Percentiles rank a stretch among this genome's conserved stretches.
Evolutionary conservation across 2,113 vertebrate genomes (phyloP).

Genomic region (Apteryx mantelli): DNA sequence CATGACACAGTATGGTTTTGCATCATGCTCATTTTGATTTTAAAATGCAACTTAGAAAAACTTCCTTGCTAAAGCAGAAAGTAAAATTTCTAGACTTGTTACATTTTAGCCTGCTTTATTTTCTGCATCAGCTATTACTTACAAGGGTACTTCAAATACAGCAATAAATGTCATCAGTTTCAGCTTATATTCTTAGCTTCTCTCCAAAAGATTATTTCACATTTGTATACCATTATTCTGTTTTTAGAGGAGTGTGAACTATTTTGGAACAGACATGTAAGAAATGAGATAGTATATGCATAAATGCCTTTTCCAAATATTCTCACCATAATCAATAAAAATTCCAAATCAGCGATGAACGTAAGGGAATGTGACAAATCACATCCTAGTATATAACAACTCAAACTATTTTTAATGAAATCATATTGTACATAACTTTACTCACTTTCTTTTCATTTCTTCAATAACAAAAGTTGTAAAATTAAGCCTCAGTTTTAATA

Average conservation of each 20-base stretch:
- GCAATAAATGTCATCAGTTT: not conserved
- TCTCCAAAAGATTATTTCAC: not conserved
- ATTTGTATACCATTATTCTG: not conserved
- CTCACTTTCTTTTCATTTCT: not conserved
- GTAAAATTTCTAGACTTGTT: not conserved
- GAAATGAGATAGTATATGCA: not conserved
- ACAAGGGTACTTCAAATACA: not conserved
- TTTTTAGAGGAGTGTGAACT: not conserved
- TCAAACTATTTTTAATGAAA: not conserved
- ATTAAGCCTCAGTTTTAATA: not conserved
- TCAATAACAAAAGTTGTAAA: not conserved
- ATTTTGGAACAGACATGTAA: not conserved
- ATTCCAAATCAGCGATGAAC: not conserved
- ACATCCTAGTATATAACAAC: not conserved
- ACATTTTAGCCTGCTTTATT: not conserved
- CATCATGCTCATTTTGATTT: not conserved
- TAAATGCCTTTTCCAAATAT: not conserved
- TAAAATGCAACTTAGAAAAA: not conserved
- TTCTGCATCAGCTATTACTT: not conserved
- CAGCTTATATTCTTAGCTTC: not conserved
- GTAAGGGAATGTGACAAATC: not conserved
- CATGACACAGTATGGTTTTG: not conserved
- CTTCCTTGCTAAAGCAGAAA: not conserved
- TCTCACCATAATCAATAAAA: not conserved
- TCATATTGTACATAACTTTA: not conserved